Base-by-base conservation (phyloP, 2,113 vertebrate genomes). In the Nothobranchius kuhntae region DNA sequence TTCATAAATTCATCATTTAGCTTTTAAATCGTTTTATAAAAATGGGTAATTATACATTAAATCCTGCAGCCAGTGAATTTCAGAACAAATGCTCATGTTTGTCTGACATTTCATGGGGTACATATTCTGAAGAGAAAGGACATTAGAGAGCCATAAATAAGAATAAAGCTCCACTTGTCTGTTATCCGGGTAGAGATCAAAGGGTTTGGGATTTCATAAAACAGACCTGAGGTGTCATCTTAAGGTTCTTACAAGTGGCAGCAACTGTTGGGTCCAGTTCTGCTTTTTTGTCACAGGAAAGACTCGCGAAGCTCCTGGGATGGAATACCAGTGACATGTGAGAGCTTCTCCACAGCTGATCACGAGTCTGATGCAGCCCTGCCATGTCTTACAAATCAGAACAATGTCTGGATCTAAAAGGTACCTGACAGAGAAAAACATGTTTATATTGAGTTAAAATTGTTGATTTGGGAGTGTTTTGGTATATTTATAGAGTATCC, bases 311-410 rank as follows among this genome's bases (percentile, higher is more conserved):
- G 76, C 78, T 81, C 86, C 86, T 84, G 75, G 71, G 78, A 68
- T 65, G 72, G 71, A 75, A 87, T 87, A 68, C 71, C 88, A 86
- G 78, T 70, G 89, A 88, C 88, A 91, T 55, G 62, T 88, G 88
- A 92, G 86, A 86, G 70, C 86, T 89, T 81, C 91, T 90, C 87
- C 87, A 84, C 40, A 9, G 82, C 89, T 89, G 89, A 90, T 85
- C 77, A 83, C 53, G 75, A 87, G 82, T 81, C 78, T 65, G 77
- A 63, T 38, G 51, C 69, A 80, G 82, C 90, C 89, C 90, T 87
- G 87, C 86, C 71, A 55, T 78, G 82, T 26, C 1, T 10, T 62
- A 72, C 68, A 87, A 78, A 84, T 74, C 58, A 48, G 73, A 89
- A 92, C 82, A 89, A 91, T 88, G 85, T 84, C 78, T 87, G 87